Percentiles rank a stretch among this genome's conserved stretches.
Conservation (phyloP, 2,797 vertebrate species). For the Sebastiscus tertius region DNA sequence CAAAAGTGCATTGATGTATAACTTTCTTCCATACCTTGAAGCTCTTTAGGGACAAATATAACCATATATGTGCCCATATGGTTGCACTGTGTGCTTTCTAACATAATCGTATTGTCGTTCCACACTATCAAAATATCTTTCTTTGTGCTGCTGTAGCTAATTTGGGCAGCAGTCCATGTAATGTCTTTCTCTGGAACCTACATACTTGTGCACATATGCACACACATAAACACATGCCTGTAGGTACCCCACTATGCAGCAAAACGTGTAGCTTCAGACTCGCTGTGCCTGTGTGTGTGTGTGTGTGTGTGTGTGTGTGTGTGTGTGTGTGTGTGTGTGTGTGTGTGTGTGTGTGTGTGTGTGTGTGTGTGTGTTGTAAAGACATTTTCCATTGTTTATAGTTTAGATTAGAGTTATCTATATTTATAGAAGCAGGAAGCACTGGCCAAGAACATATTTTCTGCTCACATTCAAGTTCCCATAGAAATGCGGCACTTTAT, state of each 20-base stretch:
- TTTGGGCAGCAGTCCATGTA: constrained; percentile 9
- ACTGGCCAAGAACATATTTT: constrained; percentile 17
- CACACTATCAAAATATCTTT: constrained; percentile 12
- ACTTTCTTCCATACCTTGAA: not conserved
- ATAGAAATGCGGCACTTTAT: too few relatives aligned
- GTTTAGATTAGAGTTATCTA: constrained; percentile 25
- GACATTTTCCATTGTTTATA: constrained; percentile 35
- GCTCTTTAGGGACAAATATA: not conserved
- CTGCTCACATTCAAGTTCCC: not conserved
- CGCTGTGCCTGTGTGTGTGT: not conserved
- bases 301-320: not conserved
- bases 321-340: not conserved
- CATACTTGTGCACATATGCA: constrained; percentile 6
- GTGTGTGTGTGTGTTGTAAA: not conserved
- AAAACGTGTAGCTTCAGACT: not conserved
- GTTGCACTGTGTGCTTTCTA: not conserved
- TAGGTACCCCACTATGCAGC: not conserved
- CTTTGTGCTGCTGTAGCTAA: constrained; percentile 18
- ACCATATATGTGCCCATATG: not conserved
- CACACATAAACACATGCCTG: constrained; percentile 3
- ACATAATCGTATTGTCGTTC: not conserved
- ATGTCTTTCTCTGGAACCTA: constrained; percentile 16
- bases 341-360: not conserved
- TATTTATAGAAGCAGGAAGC: constrained; percentile 22
- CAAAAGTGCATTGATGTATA: not conserved